Evolutionary conservation across 2,113 vertebrate species (phyloP).

Genomic region (Daubentonia madagascariensis): DNA sequence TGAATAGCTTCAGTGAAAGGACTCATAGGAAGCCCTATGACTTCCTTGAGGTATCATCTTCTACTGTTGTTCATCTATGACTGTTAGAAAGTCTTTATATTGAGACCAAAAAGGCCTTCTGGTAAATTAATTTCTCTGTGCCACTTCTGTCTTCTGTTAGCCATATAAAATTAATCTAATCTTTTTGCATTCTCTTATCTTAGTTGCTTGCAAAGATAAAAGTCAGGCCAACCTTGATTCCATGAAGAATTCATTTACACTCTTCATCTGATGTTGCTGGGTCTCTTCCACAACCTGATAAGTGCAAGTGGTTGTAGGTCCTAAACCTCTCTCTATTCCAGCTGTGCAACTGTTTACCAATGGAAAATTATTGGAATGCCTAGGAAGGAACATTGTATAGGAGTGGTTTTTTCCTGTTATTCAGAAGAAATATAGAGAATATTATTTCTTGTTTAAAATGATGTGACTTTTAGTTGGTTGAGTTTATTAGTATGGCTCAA

Average conservation of each 20-base stretch:
- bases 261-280: background rate
- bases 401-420: background rate
- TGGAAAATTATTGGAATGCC: background rate
- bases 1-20: background rate
- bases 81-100: background rate
- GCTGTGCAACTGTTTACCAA: background rate
- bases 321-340: background rate
- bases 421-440: background rate
- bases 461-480: background rate
- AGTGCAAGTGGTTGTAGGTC: background rate
- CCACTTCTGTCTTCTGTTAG: background rate
- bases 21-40: background rate
- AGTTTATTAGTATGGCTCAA: background rate
- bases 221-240: background rate
- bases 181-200: background rate
- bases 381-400: background rate
- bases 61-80: background rate
- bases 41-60: background rate
- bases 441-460: conserved; percentile 22
- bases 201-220: conserved; percentile 20
- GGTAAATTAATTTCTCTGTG: background rate
- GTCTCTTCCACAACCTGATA: background rate
- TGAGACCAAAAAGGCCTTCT: background rate
- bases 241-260: background rate
- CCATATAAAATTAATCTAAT: background rate